Evolutionary conservation across 2,888 invertebrate genomes (phyloP).

Genomic region (Drosophila anceps): DNA sequence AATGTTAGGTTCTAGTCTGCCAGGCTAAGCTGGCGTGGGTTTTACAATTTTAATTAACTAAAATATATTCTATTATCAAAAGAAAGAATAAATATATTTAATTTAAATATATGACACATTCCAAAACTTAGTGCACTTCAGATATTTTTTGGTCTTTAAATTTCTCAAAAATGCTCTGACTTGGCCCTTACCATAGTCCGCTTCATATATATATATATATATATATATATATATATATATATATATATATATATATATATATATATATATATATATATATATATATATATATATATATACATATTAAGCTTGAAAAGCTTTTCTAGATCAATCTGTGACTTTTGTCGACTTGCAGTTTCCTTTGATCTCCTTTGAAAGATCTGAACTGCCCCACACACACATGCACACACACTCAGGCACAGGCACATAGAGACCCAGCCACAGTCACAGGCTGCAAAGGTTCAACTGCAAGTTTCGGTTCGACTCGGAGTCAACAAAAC

Average conservation of each 20-base stretch:
- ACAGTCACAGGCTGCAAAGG: slow-evolving; percentile 24
- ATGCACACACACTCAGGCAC: slow-evolving; percentile 32
- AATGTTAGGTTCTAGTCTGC: too few species aligned
- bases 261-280: slow-evolving; percentile 2
- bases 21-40: too few species aligned
- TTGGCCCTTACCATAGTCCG: background rate
- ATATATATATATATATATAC: slow-evolving; percentile 2
- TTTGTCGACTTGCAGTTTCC: slow-evolving; percentile 37
- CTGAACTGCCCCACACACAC: slow-evolving; percentile 63
- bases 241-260: slow-evolving; percentile 1
- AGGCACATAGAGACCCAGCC: slow-evolving; percentile 22
- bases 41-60: too few species aligned
- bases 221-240: slow-evolving; percentile 5
- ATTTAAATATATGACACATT: too few species aligned
- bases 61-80: background rate
- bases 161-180: background rate
- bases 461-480: slow-evolving; percentile 2
- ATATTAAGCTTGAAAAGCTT: slow-evolving; percentile 3
- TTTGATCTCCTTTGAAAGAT: slow-evolving; percentile 48
- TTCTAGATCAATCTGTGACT: slow-evolving; percentile 40
- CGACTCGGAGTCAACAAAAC: slow-evolving; percentile 32
- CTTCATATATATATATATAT: slow-evolving; percentile 2
- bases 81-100: too few species aligned
- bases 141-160: background rate
- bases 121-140: background rate